phyloP scores from a whole-genome alignment of 1,140 invertebrate species.

The Bombus fervidus region DNA sequence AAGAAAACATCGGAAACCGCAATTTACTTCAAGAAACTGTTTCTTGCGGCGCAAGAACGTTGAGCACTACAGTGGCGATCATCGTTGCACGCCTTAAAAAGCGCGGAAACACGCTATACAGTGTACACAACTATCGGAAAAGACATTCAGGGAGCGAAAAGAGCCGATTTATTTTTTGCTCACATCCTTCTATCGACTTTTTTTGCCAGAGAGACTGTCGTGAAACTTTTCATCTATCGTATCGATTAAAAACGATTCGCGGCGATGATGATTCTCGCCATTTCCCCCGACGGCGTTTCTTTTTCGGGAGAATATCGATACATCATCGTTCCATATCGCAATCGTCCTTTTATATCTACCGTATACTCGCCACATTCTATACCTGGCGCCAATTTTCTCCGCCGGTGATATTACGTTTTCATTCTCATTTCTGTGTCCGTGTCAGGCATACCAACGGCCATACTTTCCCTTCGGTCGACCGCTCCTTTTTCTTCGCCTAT shows the following conservation, averaged over 20 bases:
- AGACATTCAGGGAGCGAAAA: constrained; percentile 33
- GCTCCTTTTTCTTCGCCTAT: background rate
- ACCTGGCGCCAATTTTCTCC: constrained; percentile 56
- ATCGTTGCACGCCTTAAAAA: constrained; percentile 2
- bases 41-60: background rate
- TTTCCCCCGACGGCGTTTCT: background rate
- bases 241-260: constrained; percentile 46
- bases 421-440: constrained; percentile 59
- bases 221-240: constrained; percentile 25
- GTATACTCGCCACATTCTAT: constrained; percentile 14
- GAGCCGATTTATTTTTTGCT: background rate
- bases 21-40: background rate
- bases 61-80: background rate
- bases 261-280: constrained; percentile 17
- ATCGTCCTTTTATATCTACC: constrained; percentile 10
- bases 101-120: background rate
- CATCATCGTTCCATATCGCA: constrained; percentile 30
- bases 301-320: constrained; percentile 2
- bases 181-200: background rate
- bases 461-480: constrained; percentile 46
- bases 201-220: background rate
- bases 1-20: background rate
- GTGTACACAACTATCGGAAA: constrained; percentile 38
- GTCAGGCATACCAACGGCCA: constrained; percentile 56
- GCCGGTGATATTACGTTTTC: constrained; percentile 59